Evolutionary conservation across 1,140 invertebrate genomes (phyloP).

Genomic region (Mesaphorura yosii): DNA sequence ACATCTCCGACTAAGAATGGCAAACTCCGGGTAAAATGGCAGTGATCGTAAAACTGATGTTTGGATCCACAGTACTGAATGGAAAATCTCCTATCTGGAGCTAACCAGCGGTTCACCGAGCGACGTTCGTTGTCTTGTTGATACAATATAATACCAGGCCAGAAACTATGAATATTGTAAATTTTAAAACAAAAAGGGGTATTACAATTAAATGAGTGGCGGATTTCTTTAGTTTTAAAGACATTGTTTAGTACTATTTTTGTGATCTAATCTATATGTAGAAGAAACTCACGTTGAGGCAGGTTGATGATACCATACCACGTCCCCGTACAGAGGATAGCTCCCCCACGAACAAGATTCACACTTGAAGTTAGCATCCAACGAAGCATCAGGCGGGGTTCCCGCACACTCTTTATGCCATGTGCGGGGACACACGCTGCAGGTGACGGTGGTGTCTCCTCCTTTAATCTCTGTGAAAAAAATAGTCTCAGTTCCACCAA

Average conservation of each 20-base stretch:
- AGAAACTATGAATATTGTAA: not conserved
- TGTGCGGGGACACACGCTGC: slow-evolving; percentile 8
- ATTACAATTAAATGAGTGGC: not conserved
- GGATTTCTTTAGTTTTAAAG: no score
- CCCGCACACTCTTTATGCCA: slow-evolving; percentile 21
- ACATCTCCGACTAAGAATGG: not conserved
- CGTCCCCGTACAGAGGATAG: slow-evolving; percentile 23
- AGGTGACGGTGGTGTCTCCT: slow-evolving; percentile 8
- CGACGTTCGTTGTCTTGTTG: slow-evolving; percentile 13
- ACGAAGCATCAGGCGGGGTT: not conserved
- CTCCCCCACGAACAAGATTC: slow-evolving; percentile 18
- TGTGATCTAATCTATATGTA: no score
- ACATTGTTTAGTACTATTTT: no score
- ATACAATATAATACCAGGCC: slow-evolving; percentile 26
- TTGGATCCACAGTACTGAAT: slow-evolving; percentile 21
- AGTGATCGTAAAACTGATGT: slow-evolving; percentile 13
- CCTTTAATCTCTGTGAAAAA: slow-evolving; percentile 3
- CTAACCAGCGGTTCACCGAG: not conserved
- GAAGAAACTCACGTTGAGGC: slow-evolving; percentile 9
- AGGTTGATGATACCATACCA: slow-evolving; percentile 25
- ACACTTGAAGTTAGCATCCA: slow-evolving; percentile 18
- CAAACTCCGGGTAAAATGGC: not conserved
- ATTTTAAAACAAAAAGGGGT: not conserved
- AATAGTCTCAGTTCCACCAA: not conserved
- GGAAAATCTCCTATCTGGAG: slow-evolving; percentile 13